Conservation (phyloP, 2,888 invertebrate genomes). For the Melanargia galathea region DNA sequence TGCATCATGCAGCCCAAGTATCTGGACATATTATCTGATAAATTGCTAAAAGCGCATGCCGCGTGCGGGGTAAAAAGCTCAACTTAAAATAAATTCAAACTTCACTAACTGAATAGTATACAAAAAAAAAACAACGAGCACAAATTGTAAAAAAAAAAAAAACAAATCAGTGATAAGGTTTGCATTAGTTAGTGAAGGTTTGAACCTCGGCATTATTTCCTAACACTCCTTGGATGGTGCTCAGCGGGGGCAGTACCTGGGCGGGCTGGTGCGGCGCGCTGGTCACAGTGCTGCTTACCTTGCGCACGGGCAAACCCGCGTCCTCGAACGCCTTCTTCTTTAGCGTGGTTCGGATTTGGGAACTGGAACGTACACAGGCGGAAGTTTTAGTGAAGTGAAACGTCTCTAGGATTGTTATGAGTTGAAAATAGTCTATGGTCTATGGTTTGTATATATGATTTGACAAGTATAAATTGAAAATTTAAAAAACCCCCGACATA, state of each 20-base stretch:
- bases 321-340: slow-evolving; percentile 95
- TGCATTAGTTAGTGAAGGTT: slow-evolving; percentile 52
- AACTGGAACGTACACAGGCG: slow-evolving; percentile 79
- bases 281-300: slow-evolving; percentile 81
- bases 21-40: background rate
- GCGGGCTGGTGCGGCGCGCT: slow-evolving; percentile 58
- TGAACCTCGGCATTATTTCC: slow-evolving; percentile 82
- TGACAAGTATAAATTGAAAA: too few relatives aligned
- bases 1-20: too few relatives aligned
- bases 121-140: background rate
- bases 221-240: slow-evolving; percentile 67
- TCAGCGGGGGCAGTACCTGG: slow-evolving; percentile 62
- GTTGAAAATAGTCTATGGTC: too few relatives aligned
- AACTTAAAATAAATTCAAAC: slow-evolving; percentile 7
- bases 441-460: too few relatives aligned
- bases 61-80: background rate
- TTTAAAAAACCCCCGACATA: too few relatives aligned
- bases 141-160: background rate
- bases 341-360: slow-evolving; percentile 92
- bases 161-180: background rate
- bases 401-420: too few relatives aligned
- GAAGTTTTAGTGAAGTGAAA: too few relatives aligned
- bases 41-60: background rate
- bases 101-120: slow-evolving; percentile 7
- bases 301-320: slow-evolving; percentile 83